phyloP scores from a whole-genome alignment of 2,888 invertebrate species.

The Dasysyrphus tricinctus region DNA sequence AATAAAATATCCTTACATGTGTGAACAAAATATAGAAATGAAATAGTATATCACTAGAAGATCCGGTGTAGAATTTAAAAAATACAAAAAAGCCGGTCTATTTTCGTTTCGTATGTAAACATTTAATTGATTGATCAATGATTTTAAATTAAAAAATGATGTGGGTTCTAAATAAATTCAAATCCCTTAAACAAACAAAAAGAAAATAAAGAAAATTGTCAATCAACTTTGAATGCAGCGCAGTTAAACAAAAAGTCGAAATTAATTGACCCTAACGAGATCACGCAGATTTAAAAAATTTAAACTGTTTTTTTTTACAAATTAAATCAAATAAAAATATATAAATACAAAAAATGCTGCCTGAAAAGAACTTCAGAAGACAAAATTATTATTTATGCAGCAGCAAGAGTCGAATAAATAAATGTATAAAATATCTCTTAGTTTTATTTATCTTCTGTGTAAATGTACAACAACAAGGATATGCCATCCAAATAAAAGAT shows the following conservation, averaged over 20 bases:
- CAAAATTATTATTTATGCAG: not conserved
- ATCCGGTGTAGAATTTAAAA: too few relatives aligned
- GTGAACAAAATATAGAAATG: too few relatives aligned
- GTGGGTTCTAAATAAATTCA: too few relatives aligned
- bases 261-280: too few relatives aligned
- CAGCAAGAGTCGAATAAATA: not conserved
- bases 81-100: too few relatives aligned
- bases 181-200: not conserved
- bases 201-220: not conserved
- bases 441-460: not conserved
- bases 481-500: slow-evolving; percentile 36
- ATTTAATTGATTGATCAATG: not conserved
- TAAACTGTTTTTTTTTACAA: too few relatives aligned
- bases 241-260: too few relatives aligned
- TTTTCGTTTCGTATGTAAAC: too few relatives aligned
- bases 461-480: not conserved
- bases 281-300: too few relatives aligned
- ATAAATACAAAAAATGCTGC: slow-evolving; percentile 17
- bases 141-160: not conserved
- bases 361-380: not conserved
- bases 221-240: not conserved
- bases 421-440: not conserved
- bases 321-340: not conserved
- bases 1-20: too few relatives aligned
- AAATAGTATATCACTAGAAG: too few relatives aligned